Evolutionary conservation across 2,888 invertebrate genomes (phyloP), one percentile per base, ranked within the genome.

Genomic region (Lithosia quadra): DNA sequence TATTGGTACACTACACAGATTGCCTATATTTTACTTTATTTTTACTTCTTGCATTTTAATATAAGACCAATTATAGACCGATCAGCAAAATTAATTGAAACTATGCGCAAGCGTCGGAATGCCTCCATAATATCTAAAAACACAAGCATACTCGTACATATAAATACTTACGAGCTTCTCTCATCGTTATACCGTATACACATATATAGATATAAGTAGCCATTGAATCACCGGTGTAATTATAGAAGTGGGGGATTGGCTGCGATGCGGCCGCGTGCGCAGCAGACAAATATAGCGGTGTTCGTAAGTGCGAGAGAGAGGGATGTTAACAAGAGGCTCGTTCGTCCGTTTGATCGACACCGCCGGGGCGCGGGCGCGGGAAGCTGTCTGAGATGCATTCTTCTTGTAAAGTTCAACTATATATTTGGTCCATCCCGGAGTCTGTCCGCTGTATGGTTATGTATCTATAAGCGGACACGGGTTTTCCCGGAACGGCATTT

Each of bases 191-290:
- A 88, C 89, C 87, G 84, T 89, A 87, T 90, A 92, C 87, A 87
- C 88, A 88, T 86, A 87, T 91, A 93, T 91, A 94, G 88, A 90
- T 93, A 94, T 94, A 94, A 93, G 94, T 92, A 93, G 94, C 93
- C 92, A 95, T 95, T 95, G 95, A 95, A 95, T 95, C 94, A 94
- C 94, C 93, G 92, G 90, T 93, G 94, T 95, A 95, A 95, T 95
- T 95, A 95, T 95, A 95, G 94, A 95, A 95, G 94, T 94, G 94
- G 95, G 95, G 95, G 94, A 94, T 94, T 94, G 94, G 94, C 93
- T 94, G 93, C 91, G 94, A 91, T 93, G 94, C 91, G 90, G 92
- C 89, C 81, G 88, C 74, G 92, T 83, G 88, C 71, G 90, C 88
- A 77, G 73, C 87, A 87, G 91, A 92, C 78, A 75, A 86, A 81